A percentile compares a stretch with the other conserved stretches of the same genome.
Conservation (phyloP, 2,888 invertebrate genomes). For the Clunio marinus region DNA sequence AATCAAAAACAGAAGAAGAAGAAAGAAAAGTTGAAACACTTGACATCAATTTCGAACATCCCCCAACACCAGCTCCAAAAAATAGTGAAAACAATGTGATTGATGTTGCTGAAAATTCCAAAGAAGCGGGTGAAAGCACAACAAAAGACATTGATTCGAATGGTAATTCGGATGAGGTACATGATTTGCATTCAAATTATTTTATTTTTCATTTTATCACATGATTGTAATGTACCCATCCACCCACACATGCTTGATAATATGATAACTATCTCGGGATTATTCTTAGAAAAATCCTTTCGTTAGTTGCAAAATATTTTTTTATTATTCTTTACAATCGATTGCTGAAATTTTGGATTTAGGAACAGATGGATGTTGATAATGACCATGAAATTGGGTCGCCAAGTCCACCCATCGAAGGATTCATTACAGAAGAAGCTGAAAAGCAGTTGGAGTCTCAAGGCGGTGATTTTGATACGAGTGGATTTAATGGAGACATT, state of each 20-base stretch:
- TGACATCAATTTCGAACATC: not conserved
- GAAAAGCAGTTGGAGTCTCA: conserved; percentile 52
- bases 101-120: conserved; percentile 42
- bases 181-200: conserved; percentile 45
- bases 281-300: not conserved
- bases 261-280: too few species aligned
- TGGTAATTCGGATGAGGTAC: conserved; percentile 53
- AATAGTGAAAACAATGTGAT: conserved; percentile 42
- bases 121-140: conserved; percentile 43
- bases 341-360: conserved; percentile 19
- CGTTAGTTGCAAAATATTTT: conserved; percentile 1
- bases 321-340: conserved; percentile 44
- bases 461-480: conserved; percentile 47
- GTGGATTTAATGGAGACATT: not conserved
- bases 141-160: conserved; percentile 40
- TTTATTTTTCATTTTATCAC: conserved; percentile 1
- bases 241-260: not conserved
- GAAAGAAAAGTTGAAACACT: conserved; percentile 31
- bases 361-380: conserved; percentile 40
- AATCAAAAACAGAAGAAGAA: conserved; percentile 40
- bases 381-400: conserved; percentile 43
- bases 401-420: conserved; percentile 49
- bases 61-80: conserved; percentile 3
- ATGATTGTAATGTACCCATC: not conserved
- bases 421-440: conserved; percentile 49